Evolutionary conservation across 2,797 vertebrate species (phyloP), one percentile per base, ranked within the genome.

Genomic region (Acanthurus tractus): DNA sequence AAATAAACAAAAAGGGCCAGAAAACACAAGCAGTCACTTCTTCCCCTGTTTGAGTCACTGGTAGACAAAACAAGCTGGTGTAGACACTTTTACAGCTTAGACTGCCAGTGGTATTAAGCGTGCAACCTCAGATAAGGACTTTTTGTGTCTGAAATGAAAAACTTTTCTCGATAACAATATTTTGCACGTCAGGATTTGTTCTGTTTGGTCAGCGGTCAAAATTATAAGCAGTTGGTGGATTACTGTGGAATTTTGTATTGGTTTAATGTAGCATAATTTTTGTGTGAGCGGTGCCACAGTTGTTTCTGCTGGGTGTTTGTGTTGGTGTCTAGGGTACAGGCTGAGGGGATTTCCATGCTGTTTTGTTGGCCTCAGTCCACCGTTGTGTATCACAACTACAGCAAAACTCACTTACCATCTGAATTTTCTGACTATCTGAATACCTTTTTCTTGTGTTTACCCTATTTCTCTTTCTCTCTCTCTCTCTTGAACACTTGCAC

Each of bases 401-500:
- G 42, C 84, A 69, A 70, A 81, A 87, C 23, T 74, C 89, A 77
- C 89, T 85, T 90, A 80, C 82, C 74, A 59, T 72, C 92, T 90
- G 84, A 79, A 92, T 90, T 83, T 87, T 81, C 86, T 80, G 89
- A 84, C 75, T 36, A 70, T n/a, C 12, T 13, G 3, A n/a, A 15
- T 15, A 63, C 62, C 22, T 65, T 34, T 34, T 7, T 34, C 3
- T 63, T 34, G 29, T 64, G 20, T 61, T 75, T 38, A n/a, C 22
- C 44, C 3, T n/a, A n/a, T n/a, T n/a, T n/a, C n/a, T n/a, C 18
- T 20, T 8, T 62, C 82, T 88, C 68, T 89, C 42, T 89, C 42
- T 65, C 12, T 87, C 83, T 88, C 82, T 85, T 81, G 85, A 82
- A 82, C 81, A 82, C 86, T 87, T 83, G 83, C 88, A 87, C 29